Evolutionary conservation across 1,140 invertebrate species (phyloP), one percentile per base, ranked within the genome.

Genomic region (Leptonema lineaticorne): DNA sequence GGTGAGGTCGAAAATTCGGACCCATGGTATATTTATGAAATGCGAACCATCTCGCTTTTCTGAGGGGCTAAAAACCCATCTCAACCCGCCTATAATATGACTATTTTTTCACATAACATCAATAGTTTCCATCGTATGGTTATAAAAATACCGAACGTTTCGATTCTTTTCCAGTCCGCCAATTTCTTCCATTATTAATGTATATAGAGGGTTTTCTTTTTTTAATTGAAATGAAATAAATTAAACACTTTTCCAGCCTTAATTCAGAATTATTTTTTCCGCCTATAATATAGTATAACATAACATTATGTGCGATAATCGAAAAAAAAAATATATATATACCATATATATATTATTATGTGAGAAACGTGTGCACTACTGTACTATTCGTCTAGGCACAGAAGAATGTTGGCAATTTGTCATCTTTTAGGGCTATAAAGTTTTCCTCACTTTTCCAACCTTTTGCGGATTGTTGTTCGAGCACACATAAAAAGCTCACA

Each of bases 341-440:
- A 45, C 16, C 16, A 16, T n/a, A n/a, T n/a, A n/a, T n/a, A n/a
- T n/a, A n/a, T n/a, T n/a, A n/a, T n/a, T n/a, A n/a, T n/a, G n/a
- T n/a, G n/a, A n/a, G n/a, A n/a, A n/a, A n/a, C n/a, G n/a, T n/a
- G n/a, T n/a, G n/a, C n/a, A n/a, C n/a, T n/a, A n/a, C n/a, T n/a
- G n/a, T n/a, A n/a, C n/a, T n/a, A n/a, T n/a, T n/a, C n/a, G n/a
- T n/a, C n/a, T n/a, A n/a, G n/a, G n/a, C n/a, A n/a, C 50, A 9
- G 11, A 26, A 53, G 46, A 53, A 53, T 53, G 18, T 20, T 9
- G 22, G 50, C 50, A 8, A 53, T 53, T 53, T 53, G 50, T 53
- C 50, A 53, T 53, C 50, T 11, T 20, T 7, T 53, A 18, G 50
- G n/a, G 24, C 50, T 26, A 53, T 53, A 53, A 53, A 53, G 50